A percentile compares a stretch with the other conserved stretches of the same genome.
These are phyloP conservation scores for Neodiprion fabricii DNA, from an alignment of 1,140 invertebrate genomes.

Conservation along the genomic window DNA sequence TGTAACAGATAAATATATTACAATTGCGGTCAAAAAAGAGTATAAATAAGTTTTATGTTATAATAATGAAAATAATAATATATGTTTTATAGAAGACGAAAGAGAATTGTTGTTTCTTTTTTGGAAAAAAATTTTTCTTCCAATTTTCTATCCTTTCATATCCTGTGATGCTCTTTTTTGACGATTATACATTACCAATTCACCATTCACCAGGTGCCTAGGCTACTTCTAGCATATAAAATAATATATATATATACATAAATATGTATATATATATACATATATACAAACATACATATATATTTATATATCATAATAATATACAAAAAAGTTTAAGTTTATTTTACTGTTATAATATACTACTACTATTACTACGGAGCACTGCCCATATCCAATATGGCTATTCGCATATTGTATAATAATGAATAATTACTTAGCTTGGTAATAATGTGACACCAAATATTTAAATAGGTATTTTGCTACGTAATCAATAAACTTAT, in stretches of 20 bases:
- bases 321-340: slow-evolving; percentile 36
- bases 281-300: slow-evolving; percentile 41
- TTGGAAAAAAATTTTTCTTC: too few species aligned
- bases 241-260: slow-evolving; percentile 45
- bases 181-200: too few species aligned
- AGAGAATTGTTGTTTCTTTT: too few species aligned
- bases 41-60: too few species aligned
- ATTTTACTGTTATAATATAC: slow-evolving; percentile 28
- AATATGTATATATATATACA: slow-evolving; percentile 28
- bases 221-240: slow-evolving; percentile 49
- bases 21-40: too few species aligned
- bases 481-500: slow-evolving; percentile 56
- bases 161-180: too few species aligned
- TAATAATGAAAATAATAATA: too few species aligned
- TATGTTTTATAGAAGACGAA: too few species aligned
- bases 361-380: slow-evolving; percentile 36
- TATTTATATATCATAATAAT: slow-evolving; percentile 32
- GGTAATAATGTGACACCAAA: slow-evolving; percentile 58
- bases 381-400: slow-evolving; percentile 56
- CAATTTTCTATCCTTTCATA: too few species aligned
- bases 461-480: slow-evolving; percentile 61
- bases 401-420: slow-evolving; percentile 59
- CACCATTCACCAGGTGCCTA: slow-evolving; percentile 34
- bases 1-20: too few species aligned
- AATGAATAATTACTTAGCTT: slow-evolving; percentile 54